These are phyloP conservation scores for Oenanthe oenanthe DNA, from an alignment of 2,113 vertebrate genomes.

Conservation along the genomic window DNA sequence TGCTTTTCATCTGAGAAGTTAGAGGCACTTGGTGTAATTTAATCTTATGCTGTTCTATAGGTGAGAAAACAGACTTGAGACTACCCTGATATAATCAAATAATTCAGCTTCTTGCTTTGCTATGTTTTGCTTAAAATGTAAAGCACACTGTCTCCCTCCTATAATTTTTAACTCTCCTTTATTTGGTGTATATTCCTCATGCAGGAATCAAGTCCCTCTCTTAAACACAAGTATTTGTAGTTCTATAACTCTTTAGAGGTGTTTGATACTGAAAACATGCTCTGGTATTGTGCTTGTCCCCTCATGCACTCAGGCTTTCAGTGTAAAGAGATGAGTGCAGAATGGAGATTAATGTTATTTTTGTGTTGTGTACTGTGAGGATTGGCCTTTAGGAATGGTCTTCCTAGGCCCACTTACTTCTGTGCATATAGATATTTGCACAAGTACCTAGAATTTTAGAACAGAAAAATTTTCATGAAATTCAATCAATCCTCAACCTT, in stretches of 20 bases:
- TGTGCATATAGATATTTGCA: not conserved
- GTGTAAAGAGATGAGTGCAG: not conserved
- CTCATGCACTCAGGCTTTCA: not conserved
- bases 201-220: not conserved
- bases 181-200: not conserved
- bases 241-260: not conserved
- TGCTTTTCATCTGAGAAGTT: not conserved
- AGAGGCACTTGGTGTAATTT: not conserved
- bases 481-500: not conserved
- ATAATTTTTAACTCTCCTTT: not conserved
- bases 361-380: not conserved
- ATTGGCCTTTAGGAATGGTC: not conserved
- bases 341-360: not conserved
- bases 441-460: not conserved
- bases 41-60: not conserved
- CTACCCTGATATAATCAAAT: not conserved
- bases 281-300: not conserved
- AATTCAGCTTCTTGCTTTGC: not conserved
- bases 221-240: not conserved
- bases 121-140: not conserved
- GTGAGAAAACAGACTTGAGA: not conserved
- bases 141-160: not conserved
- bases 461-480: not conserved
- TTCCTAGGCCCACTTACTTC: not conserved
- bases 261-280: not conserved